These are phyloP conservation scores for Tigriopus japonicus DNA, from an alignment of 1,140 invertebrate species.

Conservation along the genomic window DNA sequence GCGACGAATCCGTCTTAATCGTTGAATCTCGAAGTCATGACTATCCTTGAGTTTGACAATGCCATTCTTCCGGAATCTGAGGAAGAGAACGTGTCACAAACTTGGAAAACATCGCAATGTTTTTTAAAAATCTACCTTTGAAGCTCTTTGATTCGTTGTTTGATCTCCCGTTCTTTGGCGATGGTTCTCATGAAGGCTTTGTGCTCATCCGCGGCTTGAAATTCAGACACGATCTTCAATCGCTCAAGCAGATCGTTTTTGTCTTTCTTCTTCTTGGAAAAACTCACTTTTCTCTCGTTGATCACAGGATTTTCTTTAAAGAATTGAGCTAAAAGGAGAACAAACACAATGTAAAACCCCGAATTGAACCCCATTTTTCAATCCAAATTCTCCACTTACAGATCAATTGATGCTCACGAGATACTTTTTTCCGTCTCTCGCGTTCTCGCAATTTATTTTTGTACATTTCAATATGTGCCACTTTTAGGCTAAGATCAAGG, in stretches of 20 bases:
- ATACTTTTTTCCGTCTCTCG: constrained; percentile 63
- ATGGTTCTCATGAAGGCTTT: constrained; percentile 2
- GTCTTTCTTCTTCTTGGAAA: neutral
- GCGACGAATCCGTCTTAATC: neutral
- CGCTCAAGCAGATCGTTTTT: neutral
- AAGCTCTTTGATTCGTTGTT: constrained; percentile 4
- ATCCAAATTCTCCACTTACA: constrained; percentile 9
- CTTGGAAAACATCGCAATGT: too few relatives aligned
- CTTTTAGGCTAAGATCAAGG: constrained; percentile 49
- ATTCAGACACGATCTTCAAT: neutral
- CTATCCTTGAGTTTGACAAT: constrained; percentile 2
- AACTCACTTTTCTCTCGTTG: neutral
- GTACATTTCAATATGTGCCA: constrained; percentile 73
- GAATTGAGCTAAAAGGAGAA: too few relatives aligned
- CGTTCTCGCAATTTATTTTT: constrained; percentile 60
- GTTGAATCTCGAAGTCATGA: neutral
- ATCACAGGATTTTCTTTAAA: neutral
- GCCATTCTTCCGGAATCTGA: constrained; percentile 5
- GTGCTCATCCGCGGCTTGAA: neutral
- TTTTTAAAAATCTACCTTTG: neutral
- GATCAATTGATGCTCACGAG: constrained; percentile 36
- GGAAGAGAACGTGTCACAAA: neutral
- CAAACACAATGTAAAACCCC: neutral
- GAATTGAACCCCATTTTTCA: neutral
- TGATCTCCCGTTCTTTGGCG: neutral